phyloP scores from a whole-genome alignment of 2,888 invertebrate species.

The Sphaeridia pumilis region DNA sequence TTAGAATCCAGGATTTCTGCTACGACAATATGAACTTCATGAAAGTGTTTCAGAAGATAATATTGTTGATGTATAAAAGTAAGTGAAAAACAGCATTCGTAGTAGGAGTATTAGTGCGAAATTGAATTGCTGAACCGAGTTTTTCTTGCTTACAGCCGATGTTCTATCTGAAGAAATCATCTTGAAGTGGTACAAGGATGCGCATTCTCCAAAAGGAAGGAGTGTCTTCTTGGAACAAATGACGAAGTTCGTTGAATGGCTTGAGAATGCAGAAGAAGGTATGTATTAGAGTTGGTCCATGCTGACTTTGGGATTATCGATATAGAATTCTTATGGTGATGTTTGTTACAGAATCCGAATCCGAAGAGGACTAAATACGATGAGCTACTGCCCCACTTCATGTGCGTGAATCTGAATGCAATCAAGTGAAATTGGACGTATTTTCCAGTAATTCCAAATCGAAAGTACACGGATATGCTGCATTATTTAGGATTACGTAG shows the following conservation, averaged over 20 bases:
- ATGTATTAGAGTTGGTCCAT: slow-evolving; percentile 12
- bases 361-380: slow-evolving; percentile 44
- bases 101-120: neutral
- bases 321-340: slow-evolving; percentile 5
- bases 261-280: slow-evolving; percentile 89
- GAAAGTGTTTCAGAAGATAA: slow-evolving; percentile 95
- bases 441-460: no score
- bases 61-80: slow-evolving; percentile 92
- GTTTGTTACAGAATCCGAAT: slow-evolving; percentile 45
- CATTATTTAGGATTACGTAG: no score
- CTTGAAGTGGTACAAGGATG: slow-evolving; percentile 90
- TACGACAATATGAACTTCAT: slow-evolving; percentile 99
- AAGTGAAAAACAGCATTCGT: slow-evolving; percentile 37
- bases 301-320: neutral
- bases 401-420: no score
- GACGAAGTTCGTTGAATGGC: slow-evolving; percentile 95
- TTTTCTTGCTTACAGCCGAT: slow-evolving; percentile 53
- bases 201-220: slow-evolving; percentile 87
- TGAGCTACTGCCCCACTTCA: no score
- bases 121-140: no score
- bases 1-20: slow-evolving; percentile 93
- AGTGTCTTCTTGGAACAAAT: slow-evolving; percentile 96
- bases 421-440: no score
- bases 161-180: slow-evolving; percentile 91
- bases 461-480: no score